These are phyloP conservation scores for Tragopan temminckii DNA, from an alignment of 2,797 vertebrate genomes.

Conservation along the genomic window DNA sequence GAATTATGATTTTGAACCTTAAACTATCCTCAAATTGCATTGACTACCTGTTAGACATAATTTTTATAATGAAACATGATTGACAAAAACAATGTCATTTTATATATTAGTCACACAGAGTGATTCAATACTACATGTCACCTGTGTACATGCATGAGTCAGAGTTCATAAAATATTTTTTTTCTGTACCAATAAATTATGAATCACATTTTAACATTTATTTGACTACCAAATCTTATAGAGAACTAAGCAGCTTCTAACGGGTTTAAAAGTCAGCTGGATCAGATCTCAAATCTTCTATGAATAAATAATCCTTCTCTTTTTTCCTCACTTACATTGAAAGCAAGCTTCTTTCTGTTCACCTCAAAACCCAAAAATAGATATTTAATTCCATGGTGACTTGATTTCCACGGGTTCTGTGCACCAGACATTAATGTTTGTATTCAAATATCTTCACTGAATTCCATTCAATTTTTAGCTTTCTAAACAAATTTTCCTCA, in stretches of 20 bases:
- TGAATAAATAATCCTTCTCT: background rate
- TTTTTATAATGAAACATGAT: background rate
- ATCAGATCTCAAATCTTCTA: background rate
- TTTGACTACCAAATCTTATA: background rate
- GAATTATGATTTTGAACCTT: background rate
- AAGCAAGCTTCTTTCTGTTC: background rate
- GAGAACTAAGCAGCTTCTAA: background rate
- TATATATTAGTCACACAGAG: background rate
- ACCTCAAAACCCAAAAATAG: background rate
- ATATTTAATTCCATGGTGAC: background rate
- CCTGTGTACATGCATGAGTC: background rate
- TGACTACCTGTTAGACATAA: background rate
- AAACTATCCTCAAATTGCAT: background rate
- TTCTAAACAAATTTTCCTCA: constrained; percentile 18
- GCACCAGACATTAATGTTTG: background rate
- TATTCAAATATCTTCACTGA: constrained; percentile 41
- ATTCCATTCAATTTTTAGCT: background rate
- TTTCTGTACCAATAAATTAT: background rate
- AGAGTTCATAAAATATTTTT: background rate
- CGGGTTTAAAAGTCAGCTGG: background rate
- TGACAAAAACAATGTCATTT: background rate
- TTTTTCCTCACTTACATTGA: background rate
- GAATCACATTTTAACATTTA: background rate
- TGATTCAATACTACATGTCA: background rate
- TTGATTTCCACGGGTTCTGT: background rate